Base-by-base conservation (phyloP, 2,113 vertebrate genomes). In the Lamprotornis superbus region DNA sequence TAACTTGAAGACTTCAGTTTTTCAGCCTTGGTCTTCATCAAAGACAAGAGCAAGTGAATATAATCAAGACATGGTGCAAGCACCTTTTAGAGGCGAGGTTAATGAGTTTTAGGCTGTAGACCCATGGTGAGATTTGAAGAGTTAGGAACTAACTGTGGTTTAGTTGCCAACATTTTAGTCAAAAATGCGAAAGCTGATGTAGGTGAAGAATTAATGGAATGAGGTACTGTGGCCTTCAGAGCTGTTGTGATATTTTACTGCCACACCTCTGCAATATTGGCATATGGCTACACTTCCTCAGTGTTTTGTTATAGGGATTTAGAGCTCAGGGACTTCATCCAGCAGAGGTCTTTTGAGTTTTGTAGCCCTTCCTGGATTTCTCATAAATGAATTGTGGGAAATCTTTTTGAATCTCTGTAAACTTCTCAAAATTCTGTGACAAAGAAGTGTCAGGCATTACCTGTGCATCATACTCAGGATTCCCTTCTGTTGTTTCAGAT, bases 401-500 rank as follows among this genome's bases (percentile, higher is more conserved):
- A 31, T 68, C 3, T 53, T 69, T 57, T 60, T 63, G 52, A 42
- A 52, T 78, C 21, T 28, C 19, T 50, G 31, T 83, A 35, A 71
- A 78, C 35, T 70, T 63, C 9, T 47, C 39, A 52, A 24, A 9
- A 9, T 75, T 25, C 18, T 25, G 13, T 67, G 59, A 20, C 37
- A 65, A 68, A 52, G 52, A 55, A 39, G 23, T 44, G 28, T 87
- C 33, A n/a, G 60, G 5, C 47, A 91, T 91, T 82, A 68, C 33
- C n/a, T 76, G 24, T 1, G 1, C 4, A 0, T 61, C 18, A 5
- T 37, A 3, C 3, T n/a, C 1, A 0, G 46, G 39, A 20, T 73
- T n/a, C 25, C 13, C 37, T 81, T 37, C 53, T 65, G 42, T 53
- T 61, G 60, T 83, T 88, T 85, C 84, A 76, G 78, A 7, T 2